phyloP scores from a whole-genome alignment of 2,888 invertebrate species.

The Callyntrura guangdongensis region DNA sequence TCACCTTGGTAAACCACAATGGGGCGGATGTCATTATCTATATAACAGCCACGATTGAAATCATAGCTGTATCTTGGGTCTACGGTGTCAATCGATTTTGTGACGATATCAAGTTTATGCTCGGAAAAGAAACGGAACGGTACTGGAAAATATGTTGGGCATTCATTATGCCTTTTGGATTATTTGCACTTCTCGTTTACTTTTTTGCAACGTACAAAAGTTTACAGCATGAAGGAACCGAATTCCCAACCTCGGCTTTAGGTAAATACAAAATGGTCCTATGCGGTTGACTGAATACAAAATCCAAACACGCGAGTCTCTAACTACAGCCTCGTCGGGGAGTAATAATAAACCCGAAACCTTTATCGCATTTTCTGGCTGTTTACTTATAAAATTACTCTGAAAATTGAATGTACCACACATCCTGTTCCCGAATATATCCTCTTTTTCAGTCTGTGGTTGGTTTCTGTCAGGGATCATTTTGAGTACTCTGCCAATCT shows the following conservation, averaged over 20 bases:
- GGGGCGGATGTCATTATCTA: conserved; percentile 89
- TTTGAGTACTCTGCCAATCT: conserved; percentile 86
- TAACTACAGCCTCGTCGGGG: too few species aligned
- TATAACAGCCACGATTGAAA: conserved; percentile 88
- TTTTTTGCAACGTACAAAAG: conserved; percentile 65
- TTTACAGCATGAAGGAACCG: conserved; percentile 55
- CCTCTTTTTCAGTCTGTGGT: conserved; percentile 74
- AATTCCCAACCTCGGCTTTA: conserved; percentile 63
- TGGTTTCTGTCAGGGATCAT: conserved; percentile 85
- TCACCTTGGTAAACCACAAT: conserved; percentile 89
- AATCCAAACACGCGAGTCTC: not conserved
- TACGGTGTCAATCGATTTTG: conserved; percentile 88
- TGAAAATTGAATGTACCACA: conserved; percentile 13
- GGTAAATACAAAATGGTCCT: conserved; percentile 28
- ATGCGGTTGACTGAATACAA: not conserved
- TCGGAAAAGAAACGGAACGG: conserved; percentile 89
- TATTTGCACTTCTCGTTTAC: conserved; percentile 86
- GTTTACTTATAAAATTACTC: too few species aligned
- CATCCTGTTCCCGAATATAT: not conserved
- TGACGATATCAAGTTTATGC: conserved; percentile 93
- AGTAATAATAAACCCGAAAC: too few species aligned
- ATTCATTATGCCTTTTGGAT: conserved; percentile 90
- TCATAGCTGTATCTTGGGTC: conserved; percentile 88
- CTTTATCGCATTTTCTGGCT: too few species aligned
- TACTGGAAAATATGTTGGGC: conserved; percentile 95